These are phyloP conservation scores for Drosophila oshimai DNA, from an alignment of 1,140 invertebrate genomes.

Conservation along the genomic window DNA sequence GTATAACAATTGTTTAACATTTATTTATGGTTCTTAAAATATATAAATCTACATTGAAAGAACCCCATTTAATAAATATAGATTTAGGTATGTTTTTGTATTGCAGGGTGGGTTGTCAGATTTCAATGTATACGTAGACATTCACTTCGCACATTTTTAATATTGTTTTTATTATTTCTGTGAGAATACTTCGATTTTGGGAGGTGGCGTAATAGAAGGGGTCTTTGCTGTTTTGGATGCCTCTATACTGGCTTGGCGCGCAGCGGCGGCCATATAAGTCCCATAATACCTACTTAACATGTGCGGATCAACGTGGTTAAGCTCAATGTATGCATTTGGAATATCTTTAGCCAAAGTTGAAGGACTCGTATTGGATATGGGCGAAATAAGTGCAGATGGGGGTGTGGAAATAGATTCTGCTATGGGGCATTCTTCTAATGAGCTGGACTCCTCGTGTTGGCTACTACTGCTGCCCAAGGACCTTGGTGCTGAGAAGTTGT, in stretches of 20 bases:
- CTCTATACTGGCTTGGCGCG: slow-evolving; percentile 43
- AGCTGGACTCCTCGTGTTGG: slow-evolving; percentile 59
- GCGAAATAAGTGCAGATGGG: background rate
- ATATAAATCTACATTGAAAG: background rate
- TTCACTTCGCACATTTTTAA: background rate
- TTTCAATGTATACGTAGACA: background rate
- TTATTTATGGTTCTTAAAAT: background rate
- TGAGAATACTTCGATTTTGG: slow-evolving; percentile 42
- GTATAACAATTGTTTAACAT: slow-evolving; percentile 30
- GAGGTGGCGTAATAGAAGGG: slow-evolving; percentile 16
- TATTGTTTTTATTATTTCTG: slow-evolving; percentile 25
- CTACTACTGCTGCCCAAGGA: slow-evolving; percentile 48
- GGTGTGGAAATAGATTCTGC: background rate
- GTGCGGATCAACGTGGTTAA: slow-evolving; percentile 56
- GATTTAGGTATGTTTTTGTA: background rate
- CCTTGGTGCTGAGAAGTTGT: slow-evolving; percentile 20
- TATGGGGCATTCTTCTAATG: slow-evolving; percentile 48
- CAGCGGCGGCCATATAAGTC: slow-evolving; percentile 70
- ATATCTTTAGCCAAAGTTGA: background rate
- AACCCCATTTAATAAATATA: background rate
- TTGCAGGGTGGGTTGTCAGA: slow-evolving; percentile 31
- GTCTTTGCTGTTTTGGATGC: slow-evolving; percentile 11
- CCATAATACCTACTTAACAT: slow-evolving; percentile 70
- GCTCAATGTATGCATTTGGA: slow-evolving; percentile 32
- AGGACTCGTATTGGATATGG: background rate